Percentiles rank a stretch among this genome's conserved stretches.
Conservation (phyloP, 30 jellyfish, hydroid and myxozoan genomes). For the Aurelia coerulea region DNA sequence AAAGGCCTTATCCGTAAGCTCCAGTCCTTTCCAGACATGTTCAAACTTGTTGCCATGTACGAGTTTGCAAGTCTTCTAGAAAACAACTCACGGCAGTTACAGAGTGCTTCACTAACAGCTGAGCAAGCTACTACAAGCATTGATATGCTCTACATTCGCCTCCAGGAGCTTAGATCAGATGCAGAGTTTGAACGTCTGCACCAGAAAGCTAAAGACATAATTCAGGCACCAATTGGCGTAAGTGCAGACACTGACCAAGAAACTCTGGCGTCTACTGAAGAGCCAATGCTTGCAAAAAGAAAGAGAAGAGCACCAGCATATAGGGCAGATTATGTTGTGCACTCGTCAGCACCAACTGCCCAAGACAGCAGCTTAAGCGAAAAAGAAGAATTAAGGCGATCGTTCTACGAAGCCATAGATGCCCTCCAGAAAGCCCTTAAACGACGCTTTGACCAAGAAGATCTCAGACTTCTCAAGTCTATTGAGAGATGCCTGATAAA, state of each 20-base stretch:
- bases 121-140: constrained; percentile 61
- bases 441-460: constrained; percentile 44
- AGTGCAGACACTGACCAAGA: constrained; percentile 23
- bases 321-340: constrained; percentile 31
- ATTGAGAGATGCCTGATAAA: neutral
- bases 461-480: constrained; percentile 19
- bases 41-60: constrained; percentile 35
- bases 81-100: constrained; percentile 43
- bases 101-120: constrained; percentile 65
- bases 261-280: constrained; percentile 34
- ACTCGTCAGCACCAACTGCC: constrained; percentile 18
- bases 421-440: constrained; percentile 37
- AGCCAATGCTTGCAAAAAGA: constrained; percentile 34
- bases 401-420: constrained; percentile 18
- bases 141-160: constrained; percentile 39
- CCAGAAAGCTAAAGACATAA: neutral
- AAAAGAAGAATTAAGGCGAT: constrained; percentile 35
- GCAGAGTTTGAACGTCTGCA: constrained; percentile 38
- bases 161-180: constrained; percentile 51
- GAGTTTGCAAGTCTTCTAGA: constrained; percentile 43
- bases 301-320: constrained; percentile 34
- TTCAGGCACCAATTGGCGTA: constrained; percentile 39
- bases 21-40: constrained; percentile 57
- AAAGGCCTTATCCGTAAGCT: constrained; percentile 38
- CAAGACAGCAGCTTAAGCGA: constrained; percentile 24